Evolutionary conservation across 64 coral and sea anemone species (phyloP).

Genomic region (Platygyra sinensis): DNA sequence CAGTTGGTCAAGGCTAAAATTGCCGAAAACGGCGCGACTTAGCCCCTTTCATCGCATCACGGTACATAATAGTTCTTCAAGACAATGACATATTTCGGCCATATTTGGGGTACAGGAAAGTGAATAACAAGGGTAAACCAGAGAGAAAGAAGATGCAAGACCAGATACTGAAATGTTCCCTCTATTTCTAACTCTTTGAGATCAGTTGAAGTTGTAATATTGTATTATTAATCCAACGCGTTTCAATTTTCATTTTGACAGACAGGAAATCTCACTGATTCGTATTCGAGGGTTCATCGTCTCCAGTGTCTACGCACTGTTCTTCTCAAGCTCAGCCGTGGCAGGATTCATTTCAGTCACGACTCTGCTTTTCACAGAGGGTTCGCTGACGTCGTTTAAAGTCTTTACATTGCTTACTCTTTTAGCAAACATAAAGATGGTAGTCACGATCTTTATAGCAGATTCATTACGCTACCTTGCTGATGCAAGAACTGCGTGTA

Average conservation of each 20-base stretch:
- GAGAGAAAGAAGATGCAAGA: neutral
- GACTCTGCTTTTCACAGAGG: slow-evolving; percentile 38
- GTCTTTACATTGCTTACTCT: slow-evolving; percentile 55
- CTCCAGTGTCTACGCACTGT: slow-evolving; percentile 23
- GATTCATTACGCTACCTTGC: neutral
- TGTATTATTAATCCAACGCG: too few species aligned
- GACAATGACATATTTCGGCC: too few species aligned
- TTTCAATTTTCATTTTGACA: too few species aligned
- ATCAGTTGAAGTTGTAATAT: too few species aligned
- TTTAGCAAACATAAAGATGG: neutral
- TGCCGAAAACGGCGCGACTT: too few species aligned
- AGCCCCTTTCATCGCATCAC: too few species aligned
- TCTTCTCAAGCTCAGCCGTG: neutral
- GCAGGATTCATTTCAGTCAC: slow-evolving; percentile 33
- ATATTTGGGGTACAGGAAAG: too few species aligned
- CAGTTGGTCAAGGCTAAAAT: too few species aligned
- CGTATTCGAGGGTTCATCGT: slow-evolving; percentile 7
- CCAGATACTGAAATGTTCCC: too few species aligned
- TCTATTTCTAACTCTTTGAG: too few species aligned
- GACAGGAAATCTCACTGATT: slow-evolving; percentile 23
- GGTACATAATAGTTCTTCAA: too few species aligned
- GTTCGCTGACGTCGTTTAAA: slow-evolving; percentile 27
- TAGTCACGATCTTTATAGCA: neutral
- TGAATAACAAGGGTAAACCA: too few species aligned
- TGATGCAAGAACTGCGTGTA: neutral